Conservation (phyloP, 2,888 invertebrate species). For the Brenthis ino region DNA sequence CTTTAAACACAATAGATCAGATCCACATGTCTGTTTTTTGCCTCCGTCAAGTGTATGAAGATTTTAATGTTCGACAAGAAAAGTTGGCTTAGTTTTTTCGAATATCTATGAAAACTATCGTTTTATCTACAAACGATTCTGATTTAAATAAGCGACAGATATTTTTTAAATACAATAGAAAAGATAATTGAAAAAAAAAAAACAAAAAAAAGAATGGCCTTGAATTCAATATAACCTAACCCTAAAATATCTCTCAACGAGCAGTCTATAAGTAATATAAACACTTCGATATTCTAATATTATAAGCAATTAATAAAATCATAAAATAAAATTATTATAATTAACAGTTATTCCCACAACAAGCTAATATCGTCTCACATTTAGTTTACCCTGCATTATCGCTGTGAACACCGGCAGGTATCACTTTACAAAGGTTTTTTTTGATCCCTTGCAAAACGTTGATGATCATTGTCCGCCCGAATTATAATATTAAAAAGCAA, state of each 20-base stretch:
- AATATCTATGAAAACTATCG: slow-evolving; percentile 61
- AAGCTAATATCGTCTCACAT: slow-evolving; percentile 50
- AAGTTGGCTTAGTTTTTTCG: slow-evolving; percentile 70
- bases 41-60: slow-evolving; percentile 61
- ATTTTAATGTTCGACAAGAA: slow-evolving; percentile 68
- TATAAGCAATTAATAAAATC: too few relatives aligned
- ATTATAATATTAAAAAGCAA: slow-evolving; percentile 78
- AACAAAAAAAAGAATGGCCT: too few relatives aligned
- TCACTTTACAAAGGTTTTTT: slow-evolving; percentile 71
- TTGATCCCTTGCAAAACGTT: slow-evolving; percentile 58
- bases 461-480: slow-evolving; percentile 68
- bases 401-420: slow-evolving; percentile 59
- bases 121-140: slow-evolving; percentile 54
- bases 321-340: slow-evolving; percentile 37
- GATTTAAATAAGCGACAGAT: slow-evolving; percentile 33
- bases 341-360: slow-evolving; percentile 55
- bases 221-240: too few relatives aligned
- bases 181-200: background rate
- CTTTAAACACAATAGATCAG: slow-evolving; percentile 68
- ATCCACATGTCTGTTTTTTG: slow-evolving; percentile 71
- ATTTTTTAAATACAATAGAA: background rate
- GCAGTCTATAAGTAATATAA: too few relatives aligned
- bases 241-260: too few relatives aligned
- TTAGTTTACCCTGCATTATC: slow-evolving; percentile 52
- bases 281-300: too few relatives aligned